Evolutionary conservation across 1,140 invertebrate genomes (phyloP).

Genomic region (Diabrotica virgifera): DNA sequence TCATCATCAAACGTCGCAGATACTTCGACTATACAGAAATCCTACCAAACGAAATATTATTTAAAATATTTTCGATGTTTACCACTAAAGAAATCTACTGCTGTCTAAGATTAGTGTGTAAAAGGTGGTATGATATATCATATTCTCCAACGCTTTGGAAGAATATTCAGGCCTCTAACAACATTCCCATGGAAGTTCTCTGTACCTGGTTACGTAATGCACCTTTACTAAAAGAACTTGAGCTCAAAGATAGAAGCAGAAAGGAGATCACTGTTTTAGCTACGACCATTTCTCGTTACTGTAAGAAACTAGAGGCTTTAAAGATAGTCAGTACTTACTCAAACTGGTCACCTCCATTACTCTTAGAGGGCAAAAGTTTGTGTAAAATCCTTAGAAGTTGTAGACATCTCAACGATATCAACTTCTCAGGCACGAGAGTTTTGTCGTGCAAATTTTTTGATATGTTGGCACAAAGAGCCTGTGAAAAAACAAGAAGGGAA

Average conservation of each 20-base stretch:
- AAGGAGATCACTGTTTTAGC: background rate
- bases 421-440: background rate
- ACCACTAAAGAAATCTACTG: background rate
- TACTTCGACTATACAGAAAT: background rate
- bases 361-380: background rate
- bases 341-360: background rate
- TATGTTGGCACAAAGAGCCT: background rate
- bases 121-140: background rate
- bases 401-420: background rate
- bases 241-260: background rate
- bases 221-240: background rate
- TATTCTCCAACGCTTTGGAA: background rate
- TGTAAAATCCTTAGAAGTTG: background rate
- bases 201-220: background rate
- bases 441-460: conserved; percentile 3
- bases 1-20: background rate
- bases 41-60: background rate
- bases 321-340: background rate
- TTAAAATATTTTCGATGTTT: background rate
- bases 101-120: background rate
- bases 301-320: background rate
- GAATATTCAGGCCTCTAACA: background rate
- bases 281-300: background rate
- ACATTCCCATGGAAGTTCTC: background rate
- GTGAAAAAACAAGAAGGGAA: background rate